Percentiles rank a stretch among this genome's conserved stretches.
phyloP scores from a whole-genome alignment of 2,888 invertebrate genomes.

The Caenorhabditis doughertyi region DNA sequence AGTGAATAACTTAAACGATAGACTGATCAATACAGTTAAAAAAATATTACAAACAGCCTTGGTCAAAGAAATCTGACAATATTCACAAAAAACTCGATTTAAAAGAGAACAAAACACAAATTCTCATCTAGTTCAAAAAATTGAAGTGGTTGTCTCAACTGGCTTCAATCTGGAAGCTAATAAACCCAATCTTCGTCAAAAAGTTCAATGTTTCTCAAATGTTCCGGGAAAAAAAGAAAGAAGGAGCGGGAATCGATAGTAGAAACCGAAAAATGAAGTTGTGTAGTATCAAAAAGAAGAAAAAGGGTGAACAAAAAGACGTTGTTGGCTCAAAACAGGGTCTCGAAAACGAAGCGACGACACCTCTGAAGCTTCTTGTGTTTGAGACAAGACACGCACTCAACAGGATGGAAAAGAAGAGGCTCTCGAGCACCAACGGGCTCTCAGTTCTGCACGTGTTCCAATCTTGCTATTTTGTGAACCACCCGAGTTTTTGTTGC shows the following conservation, averaged over 20 bases:
- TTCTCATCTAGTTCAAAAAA: constrained; percentile 39
- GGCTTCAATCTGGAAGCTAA: constrained; percentile 50
- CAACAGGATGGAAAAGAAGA: constrained; percentile 52
- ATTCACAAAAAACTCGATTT: not conserved
- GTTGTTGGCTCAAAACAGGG: constrained; percentile 49
- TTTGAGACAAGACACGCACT: constrained; percentile 55
- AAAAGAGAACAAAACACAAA: constrained; percentile 16
- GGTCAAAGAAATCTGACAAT: too few species aligned
- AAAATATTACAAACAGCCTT: too few species aligned
- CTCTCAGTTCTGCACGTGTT: constrained; percentile 57
- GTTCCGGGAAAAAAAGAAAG: not conserved
- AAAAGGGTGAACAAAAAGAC: constrained; percentile 14
- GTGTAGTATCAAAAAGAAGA: constrained; percentile 31
- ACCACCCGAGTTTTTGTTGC: constrained; percentile 50
- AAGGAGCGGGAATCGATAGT: not conserved
- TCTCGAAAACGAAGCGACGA: constrained; percentile 42
- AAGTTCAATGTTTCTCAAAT: constrained; percentile 24
- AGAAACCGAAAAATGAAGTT: constrained; percentile 28
- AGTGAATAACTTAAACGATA: too few species aligned
- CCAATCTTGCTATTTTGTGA: constrained; percentile 62
- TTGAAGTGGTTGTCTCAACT: constrained; percentile 41
- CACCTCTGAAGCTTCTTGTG: constrained; percentile 60
- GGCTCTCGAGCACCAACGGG: constrained; percentile 40
- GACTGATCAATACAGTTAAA: too few species aligned
- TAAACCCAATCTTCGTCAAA: constrained; percentile 40